phyloP scores from a whole-genome alignment of 2,113 vertebrate species.

The Embiotoca jacksoni region DNA sequence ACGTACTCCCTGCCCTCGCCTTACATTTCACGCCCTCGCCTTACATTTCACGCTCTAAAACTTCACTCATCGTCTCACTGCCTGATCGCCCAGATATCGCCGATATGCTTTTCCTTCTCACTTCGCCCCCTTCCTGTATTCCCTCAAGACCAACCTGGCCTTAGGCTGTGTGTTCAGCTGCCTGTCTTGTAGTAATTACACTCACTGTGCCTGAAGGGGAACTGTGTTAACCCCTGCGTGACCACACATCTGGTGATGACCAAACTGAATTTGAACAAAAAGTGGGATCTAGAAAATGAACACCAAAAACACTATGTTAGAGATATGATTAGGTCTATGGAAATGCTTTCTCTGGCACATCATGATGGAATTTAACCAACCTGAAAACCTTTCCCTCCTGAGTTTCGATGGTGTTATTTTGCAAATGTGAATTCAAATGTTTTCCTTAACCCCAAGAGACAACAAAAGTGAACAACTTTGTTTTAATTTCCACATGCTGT shows the following conservation, averaged over 20 bases:
- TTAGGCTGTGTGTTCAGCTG: conserved; percentile 38
- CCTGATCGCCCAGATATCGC: conserved; percentile 30
- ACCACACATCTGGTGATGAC: conserved; percentile 26
- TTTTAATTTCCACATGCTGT: conserved; percentile 46
- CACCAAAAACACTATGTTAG: neutral
- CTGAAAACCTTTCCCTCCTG: neutral
- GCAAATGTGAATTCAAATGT: conserved; percentile 2
- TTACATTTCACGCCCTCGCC: neutral
- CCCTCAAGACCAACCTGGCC: conserved; percentile 51
- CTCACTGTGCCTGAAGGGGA: conserved; percentile 39
- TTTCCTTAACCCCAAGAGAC: neutral
- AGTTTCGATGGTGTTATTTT: conserved; percentile 12
- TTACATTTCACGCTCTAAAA: conserved; percentile 12
- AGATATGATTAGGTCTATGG: neutral
- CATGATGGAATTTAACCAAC: neutral
- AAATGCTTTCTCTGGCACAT: neutral
- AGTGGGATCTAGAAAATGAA: neutral
- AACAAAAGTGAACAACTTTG: neutral
- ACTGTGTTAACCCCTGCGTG: conserved; percentile 38
- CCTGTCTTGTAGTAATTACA: conserved; percentile 68
- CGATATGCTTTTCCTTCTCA: conserved; percentile 32
- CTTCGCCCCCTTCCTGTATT: conserved; percentile 11
- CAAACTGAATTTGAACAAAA: neutral
- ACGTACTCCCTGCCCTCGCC: neutral
- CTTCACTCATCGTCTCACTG: conserved; percentile 39